Evolutionary conservation across 2,113 vertebrate genomes (phyloP), one percentile per base, ranked within the genome.

Genomic region (Megaceryle maxima): DNA sequence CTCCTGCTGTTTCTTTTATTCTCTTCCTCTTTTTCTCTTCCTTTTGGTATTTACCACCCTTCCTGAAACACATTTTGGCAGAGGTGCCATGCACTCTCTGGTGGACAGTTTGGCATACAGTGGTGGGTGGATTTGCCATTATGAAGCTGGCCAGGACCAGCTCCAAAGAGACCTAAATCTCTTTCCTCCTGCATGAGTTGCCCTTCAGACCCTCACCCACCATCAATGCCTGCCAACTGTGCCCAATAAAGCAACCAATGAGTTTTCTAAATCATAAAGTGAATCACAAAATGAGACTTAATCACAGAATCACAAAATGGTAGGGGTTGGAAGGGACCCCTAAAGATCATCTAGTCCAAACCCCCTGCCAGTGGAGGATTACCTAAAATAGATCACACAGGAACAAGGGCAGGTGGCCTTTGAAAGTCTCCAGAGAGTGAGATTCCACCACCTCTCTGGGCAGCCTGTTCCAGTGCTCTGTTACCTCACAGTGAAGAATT

Each of bases 61-160:
- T 66, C 41, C 73, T 20, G 46, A 60, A 41, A 31, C 11, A 35
- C 1, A 0, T 48, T 92, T 73, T 41, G 25, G 31, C 10, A 53
- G 13, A 64, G 7, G 8, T 5, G 16, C 29, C 59, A 53, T 1
- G 5, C 2, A 3, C 15, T 66, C 31, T 13, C 53, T 16, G 7
- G 43, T 44, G 13, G 11, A 19, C 19, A 33, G 26, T 64, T 12
- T 28, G 37, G 43, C 1, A 4, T 6, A 2, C 1, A 1, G 24
- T 6, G 16, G 21, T 64, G 17, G 2, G 5, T 16, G 13, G 16
- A 28, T n/a, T 44, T 39, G 43, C 33, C 2, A 0, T 3, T 56
- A 22, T 11, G 11, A 31, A 48, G 26, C 51, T 35, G 12, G 39
- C 5, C 2, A 0, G 6, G 5, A 68, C 16, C 16, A 55, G 24